Evolutionary conservation across 2,797 vertebrate species (phyloP).

Genomic region (Clarias pachynema): DNA sequence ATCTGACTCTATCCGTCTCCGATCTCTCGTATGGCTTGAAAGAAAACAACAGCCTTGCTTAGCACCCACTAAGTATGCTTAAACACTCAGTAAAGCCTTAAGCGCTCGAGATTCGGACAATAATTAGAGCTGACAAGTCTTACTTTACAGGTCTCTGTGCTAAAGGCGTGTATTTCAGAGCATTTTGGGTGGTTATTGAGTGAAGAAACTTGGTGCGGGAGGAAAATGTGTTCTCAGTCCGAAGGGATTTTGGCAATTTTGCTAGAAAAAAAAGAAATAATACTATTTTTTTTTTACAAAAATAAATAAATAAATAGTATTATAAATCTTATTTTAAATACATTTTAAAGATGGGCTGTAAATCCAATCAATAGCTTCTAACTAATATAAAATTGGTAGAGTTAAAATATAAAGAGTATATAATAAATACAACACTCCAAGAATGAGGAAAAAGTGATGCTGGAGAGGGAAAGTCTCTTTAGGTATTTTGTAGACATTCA

Average conservation of each 20-base stretch:
- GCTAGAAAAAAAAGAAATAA: background rate
- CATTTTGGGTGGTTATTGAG: conserved; percentile 20
- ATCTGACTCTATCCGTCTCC: too few relatives aligned
- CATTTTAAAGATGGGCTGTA: background rate
- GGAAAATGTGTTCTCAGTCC: conserved; percentile 11
- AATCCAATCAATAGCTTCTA: background rate
- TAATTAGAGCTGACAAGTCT: conserved; percentile 31
- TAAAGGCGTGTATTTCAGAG: conserved; percentile 22
- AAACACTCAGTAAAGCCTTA: background rate
- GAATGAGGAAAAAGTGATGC: background rate
- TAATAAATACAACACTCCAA: background rate
- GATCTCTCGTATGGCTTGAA: background rate
- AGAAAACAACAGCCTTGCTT: background rate
- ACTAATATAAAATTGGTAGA: background rate
- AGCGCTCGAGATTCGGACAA: background rate
- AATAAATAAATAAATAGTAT: too few relatives aligned
- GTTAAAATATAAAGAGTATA: background rate
- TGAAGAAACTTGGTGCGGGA: background rate
- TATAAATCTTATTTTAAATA: background rate
- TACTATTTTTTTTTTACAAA: too few relatives aligned
- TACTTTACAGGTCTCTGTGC: background rate
- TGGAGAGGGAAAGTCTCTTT: background rate
- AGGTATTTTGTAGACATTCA: too few relatives aligned
- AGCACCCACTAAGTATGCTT: background rate
- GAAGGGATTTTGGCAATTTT: conserved; percentile 1